Percentiles rank a stretch among this genome's conserved stretches.
Conservation (phyloP, 2,113 vertebrate species). For the Puma concolor region DNA sequence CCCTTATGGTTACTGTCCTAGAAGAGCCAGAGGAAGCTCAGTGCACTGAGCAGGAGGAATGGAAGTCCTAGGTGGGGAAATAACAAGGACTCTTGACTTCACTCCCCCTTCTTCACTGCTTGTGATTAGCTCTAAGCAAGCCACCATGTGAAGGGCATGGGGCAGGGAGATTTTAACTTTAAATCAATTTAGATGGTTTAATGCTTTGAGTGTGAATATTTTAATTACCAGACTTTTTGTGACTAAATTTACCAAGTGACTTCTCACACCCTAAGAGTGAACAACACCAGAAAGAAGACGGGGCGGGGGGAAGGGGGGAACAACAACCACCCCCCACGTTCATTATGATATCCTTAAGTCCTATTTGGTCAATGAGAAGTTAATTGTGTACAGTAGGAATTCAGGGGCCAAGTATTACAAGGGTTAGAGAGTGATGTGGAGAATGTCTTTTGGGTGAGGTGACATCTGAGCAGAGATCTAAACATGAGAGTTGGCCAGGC, state of each 20-base stretch:
- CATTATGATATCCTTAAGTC: not conserved
- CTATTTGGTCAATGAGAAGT: not conserved
- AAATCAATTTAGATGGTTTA: not conserved
- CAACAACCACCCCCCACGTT: not conserved
- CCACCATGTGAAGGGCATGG: not conserved
- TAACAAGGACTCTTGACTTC: not conserved
- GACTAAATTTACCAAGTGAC: not conserved
- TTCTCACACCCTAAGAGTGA: not conserved
- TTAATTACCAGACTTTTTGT: not conserved
- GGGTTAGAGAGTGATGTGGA: not conserved
- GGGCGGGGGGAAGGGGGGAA: too few species aligned
- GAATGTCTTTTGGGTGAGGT: not conserved
- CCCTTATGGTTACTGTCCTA: not conserved
- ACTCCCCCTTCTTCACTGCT: not conserved
- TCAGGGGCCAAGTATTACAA: not conserved
- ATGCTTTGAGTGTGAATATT: not conserved
- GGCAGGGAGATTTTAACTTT: not conserved
- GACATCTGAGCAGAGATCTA: not conserved
- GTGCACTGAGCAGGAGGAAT: rapidly evolving
- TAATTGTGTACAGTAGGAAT: not conserved
- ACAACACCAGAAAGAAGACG: not conserved
- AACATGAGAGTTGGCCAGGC: not conserved
- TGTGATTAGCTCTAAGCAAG: not conserved
- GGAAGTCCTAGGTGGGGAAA: not conserved
- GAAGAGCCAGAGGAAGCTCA: not conserved